Evolutionary conservation across 2,888 invertebrate genomes (phyloP).

Genomic region (Amphipoea lucens): DNA sequence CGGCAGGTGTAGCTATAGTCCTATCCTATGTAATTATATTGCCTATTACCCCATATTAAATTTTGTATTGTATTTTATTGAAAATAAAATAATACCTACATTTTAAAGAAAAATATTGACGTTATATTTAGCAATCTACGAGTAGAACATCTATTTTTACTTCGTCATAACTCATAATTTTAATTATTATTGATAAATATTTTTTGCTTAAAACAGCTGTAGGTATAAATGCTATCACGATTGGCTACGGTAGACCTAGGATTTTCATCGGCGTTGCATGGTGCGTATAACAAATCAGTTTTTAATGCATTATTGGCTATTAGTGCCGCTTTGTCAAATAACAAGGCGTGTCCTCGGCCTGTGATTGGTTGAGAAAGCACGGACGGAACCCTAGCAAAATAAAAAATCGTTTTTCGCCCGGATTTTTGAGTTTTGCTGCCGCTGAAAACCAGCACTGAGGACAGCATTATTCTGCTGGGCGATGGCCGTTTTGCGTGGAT

Average conservation of each 20-base stretch:
- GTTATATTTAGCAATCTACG: background rate
- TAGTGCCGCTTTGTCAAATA: constrained; percentile 15
- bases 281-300: constrained; percentile 37
- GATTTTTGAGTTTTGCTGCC: too few relatives aligned
- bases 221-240: constrained; percentile 12
- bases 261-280: constrained; percentile 32
- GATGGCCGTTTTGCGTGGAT: too few relatives aligned
- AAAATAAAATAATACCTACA: background rate
- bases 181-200: background rate
- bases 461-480: too few relatives aligned
- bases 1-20: too few relatives aligned
- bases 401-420: background rate
- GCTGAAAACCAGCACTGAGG: too few relatives aligned
- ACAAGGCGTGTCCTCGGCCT: background rate
- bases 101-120: background rate
- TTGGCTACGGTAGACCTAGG: constrained; percentile 18
- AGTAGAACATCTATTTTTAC: background rate
- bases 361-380: background rate
- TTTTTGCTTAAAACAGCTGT: constrained; percentile 10
- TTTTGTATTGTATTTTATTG: too few relatives aligned
- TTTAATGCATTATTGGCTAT: constrained; percentile 40
- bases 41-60: too few relatives aligned
- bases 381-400: too few relatives aligned
- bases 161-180: too few relatives aligned
- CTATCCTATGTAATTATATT: too few relatives aligned